Base-by-base conservation (phyloP, 1,140 invertebrate genomes). In the Pinna nobilis region DNA sequence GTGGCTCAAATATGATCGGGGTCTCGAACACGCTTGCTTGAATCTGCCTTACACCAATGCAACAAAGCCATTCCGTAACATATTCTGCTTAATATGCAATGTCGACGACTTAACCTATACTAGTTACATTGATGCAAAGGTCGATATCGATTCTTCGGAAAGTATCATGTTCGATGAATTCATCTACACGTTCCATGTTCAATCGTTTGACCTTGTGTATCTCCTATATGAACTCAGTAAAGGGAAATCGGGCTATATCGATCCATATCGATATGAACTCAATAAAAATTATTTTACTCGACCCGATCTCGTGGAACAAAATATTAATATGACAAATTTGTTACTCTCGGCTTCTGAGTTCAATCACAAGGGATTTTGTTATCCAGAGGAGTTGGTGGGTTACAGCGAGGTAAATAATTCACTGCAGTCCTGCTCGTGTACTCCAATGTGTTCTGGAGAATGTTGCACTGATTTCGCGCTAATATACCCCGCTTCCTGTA, bases 401-500 rank as follows among this genome's bases (percentile, higher is more conserved):
- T 59, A 59, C 55, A 59, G 30, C n/a, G n/a, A n/a, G n/a, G n/a
- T n/a, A n/a, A n/a, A n/a, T 9, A 35, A 1, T 5, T 9, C 55
- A 35, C 18, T 59, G 20, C 55, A 59, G 18, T 4, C 25, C 3
- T 57, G 53, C 18, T 59, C 55, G 7, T 59, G 55, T 59, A 20
- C 15, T 2, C 7, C 37, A 13, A 33, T 30, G 6, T 59, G 55
- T 18, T 18, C 15, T 18, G 20, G 2, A 20, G 55, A 59, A 20
- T 59, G 55, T 37, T 59, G 55, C 37, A 33, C 20, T 20, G 55
- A 59, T 35, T 59, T 59, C 23, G 55, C 55, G 1, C n/a, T 59
- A 32, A 3, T 15, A 33, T 33, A 59, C n/a, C 55, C 55, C 11
- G 33, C 30, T 30, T 20, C 9, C 9, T 59, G 55, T 20, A 18